Conservation (phyloP, 2,113 vertebrate genomes). For the Pluvialis apricaria region DNA sequence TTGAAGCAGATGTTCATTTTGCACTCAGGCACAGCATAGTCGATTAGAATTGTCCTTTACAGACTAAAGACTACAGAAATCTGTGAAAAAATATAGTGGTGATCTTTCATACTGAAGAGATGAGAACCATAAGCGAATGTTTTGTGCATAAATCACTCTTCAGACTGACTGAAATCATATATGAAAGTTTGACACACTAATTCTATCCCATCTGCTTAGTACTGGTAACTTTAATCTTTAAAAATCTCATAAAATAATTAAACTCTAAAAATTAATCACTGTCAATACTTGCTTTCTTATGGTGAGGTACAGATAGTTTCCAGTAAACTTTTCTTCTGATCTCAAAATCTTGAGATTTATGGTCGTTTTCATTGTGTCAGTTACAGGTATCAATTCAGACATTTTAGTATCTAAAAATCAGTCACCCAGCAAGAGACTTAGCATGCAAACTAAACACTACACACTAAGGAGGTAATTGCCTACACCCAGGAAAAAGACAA, state of each 20-base stretch:
- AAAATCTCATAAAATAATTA: not conserved
- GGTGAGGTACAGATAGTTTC: not conserved
- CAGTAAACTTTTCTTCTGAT: not conserved
- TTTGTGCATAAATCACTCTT: not conserved
- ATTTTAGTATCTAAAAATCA: not conserved
- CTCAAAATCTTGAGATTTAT: not conserved
- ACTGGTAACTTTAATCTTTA: not conserved
- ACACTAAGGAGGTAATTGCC: not conserved
- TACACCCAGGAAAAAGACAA: not conserved
- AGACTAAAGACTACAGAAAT: not conserved
- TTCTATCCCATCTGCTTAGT: not conserved
- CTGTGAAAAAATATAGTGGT: not conserved
- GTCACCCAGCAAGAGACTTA: not conserved
- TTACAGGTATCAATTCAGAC: not conserved
- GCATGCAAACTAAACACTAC: not conserved
- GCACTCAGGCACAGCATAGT: not conserved
- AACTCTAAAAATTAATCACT: not conserved
- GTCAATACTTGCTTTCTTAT: not conserved
- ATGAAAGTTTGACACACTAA: not conserved
- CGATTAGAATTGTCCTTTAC: not conserved
- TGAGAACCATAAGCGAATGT: not conserved
- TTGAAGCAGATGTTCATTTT: not conserved
- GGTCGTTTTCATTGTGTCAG: not conserved
- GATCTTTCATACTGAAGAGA: not conserved
- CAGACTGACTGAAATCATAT: not conserved